Percentiles rank a stretch among this genome's conserved stretches.
Conservation (phyloP, 2,888 invertebrate genomes). For the Phyllotreta cruciferae region DNA sequence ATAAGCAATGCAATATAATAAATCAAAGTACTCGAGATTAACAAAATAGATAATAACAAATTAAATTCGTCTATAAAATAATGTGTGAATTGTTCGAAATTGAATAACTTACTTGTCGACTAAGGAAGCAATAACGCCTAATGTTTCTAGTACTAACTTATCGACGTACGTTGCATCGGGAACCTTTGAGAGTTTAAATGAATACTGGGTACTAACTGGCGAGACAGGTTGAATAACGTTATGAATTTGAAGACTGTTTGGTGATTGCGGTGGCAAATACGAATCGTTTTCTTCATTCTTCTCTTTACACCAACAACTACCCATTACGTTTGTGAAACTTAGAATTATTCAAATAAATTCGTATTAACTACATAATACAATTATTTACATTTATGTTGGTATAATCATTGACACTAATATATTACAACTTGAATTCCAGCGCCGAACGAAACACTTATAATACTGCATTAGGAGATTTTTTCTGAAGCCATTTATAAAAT, state of each 20-base stretch:
- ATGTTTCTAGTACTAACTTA: slow-evolving; percentile 79
- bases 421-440: slow-evolving; percentile 45
- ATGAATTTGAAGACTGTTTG: slow-evolving; percentile 38
- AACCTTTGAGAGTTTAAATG: slow-evolving; percentile 45
- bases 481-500: slow-evolving; percentile 33
- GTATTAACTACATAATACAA: slow-evolving; percentile 47
- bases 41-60: not conserved
- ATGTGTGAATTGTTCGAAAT: not conserved
- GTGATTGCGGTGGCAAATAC: slow-evolving; percentile 56
- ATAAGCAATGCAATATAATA: too few species aligned
- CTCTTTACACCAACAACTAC: slow-evolving; percentile 79
- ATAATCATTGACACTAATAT: slow-evolving; percentile 52
- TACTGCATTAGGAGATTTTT: slow-evolving; percentile 38
- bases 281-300: slow-evolving; percentile 64
- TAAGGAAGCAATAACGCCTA: slow-evolving; percentile 79
- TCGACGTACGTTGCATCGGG: slow-evolving; percentile 67
- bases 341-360: slow-evolving; percentile 30
- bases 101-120: slow-evolving; percentile 77
- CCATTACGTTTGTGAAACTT: slow-evolving; percentile 65
- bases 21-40: too few species aligned
- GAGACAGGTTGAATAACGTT: slow-evolving; percentile 48
- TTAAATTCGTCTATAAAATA: not conserved
- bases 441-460: slow-evolving; percentile 34
- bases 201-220: slow-evolving; percentile 48
- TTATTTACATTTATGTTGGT: slow-evolving; percentile 51